These are phyloP conservation scores for Spea bombifrons DNA, from an alignment of 2,113 vertebrate genomes.

Conservation along the genomic window DNA sequence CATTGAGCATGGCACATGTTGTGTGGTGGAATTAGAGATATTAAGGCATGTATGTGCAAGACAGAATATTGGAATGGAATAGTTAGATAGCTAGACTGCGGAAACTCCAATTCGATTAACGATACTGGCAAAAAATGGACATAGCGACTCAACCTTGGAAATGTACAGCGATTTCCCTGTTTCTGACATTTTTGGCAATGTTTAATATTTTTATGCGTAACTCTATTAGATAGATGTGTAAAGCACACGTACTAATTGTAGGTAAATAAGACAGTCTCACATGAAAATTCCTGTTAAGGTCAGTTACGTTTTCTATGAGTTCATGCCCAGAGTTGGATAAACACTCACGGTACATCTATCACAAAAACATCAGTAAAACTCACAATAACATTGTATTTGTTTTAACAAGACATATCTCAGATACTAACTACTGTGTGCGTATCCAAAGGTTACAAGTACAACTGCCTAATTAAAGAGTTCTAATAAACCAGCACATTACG, in stretches of 20 bases:
- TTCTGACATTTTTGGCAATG: too few species aligned
- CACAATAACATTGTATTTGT: not conserved
- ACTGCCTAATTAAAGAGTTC: not conserved
- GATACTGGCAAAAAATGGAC: too few species aligned
- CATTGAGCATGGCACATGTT: too few species aligned
- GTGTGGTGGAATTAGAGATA: too few species aligned
- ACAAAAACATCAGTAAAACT: not conserved
- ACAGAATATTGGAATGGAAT: too few species aligned
- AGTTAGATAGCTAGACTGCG: too few species aligned
- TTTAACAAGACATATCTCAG: slow-evolving; percentile 7
- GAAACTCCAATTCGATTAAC: too few species aligned
- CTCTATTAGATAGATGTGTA: too few species aligned
- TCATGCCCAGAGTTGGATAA: slow-evolving; percentile 22
- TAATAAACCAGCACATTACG: not conserved
- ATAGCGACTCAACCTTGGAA: too few species aligned
- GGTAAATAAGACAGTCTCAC: not conserved
- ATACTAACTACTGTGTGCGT: not conserved
- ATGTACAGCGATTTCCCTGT: too few species aligned
- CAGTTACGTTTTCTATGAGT: slow-evolving; percentile 7
- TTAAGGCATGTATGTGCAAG: too few species aligned
- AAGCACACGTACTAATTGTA: not conserved
- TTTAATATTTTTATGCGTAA: too few species aligned
- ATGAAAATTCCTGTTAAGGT: slow-evolving; percentile 6
- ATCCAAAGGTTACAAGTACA: slow-evolving; percentile 1
- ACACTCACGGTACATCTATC: not conserved